Evolutionary conservation across 2,888 invertebrate genomes (phyloP).

Genomic region (Andrena marginata): DNA sequence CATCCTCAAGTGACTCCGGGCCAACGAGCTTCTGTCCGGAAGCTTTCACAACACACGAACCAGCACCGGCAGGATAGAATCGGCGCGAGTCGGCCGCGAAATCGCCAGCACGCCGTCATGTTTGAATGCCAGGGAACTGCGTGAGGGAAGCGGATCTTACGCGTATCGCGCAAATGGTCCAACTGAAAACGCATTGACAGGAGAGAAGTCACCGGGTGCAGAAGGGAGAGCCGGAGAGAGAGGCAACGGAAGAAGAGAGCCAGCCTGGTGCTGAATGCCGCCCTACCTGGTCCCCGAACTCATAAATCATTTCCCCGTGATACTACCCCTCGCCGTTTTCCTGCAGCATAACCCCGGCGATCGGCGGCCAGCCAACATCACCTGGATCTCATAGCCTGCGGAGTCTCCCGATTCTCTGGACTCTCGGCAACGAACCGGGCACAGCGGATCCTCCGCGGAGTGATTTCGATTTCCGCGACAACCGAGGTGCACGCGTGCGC

Average conservation of each 20-base stretch:
- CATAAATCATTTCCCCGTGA: slow-evolving; percentile 84
- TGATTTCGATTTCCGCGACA: not conserved
- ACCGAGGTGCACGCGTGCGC: not conserved
- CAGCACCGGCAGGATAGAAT: no score
- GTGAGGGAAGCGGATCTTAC: slow-evolving; percentile 50
- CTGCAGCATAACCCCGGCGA: slow-evolving; percentile 77
- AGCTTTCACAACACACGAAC: not conserved
- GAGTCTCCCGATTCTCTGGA: not conserved
- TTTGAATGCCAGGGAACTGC: not conserved
- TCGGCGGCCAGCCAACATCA: slow-evolving; percentile 81
- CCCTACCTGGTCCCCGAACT: slow-evolving; percentile 82
- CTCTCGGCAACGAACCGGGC: not conserved
- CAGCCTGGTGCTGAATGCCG: slow-evolving; percentile 76
- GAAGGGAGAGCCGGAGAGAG: slow-evolving; percentile 42
- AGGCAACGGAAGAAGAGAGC: slow-evolving; percentile 70
- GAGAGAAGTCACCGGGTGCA: slow-evolving; percentile 51
- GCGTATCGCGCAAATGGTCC: slow-evolving; percentile 68
- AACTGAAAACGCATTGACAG: slow-evolving; percentile 75
- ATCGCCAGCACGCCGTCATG: not conserved
- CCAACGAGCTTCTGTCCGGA: not conserved
- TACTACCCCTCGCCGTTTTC: slow-evolving; percentile 79
- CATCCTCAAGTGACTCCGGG: not conserved
- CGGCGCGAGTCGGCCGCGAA: not conserved
- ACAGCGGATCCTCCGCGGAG: not conserved
- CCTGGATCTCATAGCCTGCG: slow-evolving; percentile 74